Conservation (phyloP, 2,113 vertebrate genomes). For the Ageneiosus marmoratus region DNA sequence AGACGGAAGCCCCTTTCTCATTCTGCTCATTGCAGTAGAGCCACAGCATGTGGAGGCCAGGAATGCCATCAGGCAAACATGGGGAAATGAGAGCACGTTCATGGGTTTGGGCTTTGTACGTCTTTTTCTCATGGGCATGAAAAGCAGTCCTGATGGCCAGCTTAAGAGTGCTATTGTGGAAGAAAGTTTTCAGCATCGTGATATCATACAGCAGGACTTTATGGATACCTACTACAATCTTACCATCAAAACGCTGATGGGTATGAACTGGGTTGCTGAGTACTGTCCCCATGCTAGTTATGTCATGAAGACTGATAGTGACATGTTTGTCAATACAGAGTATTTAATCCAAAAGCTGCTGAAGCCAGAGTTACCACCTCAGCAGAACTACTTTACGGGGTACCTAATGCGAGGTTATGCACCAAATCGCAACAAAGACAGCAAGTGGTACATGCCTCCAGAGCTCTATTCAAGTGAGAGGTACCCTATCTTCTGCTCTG, state of each 20-base stretch:
- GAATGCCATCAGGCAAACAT: slow-evolving; percentile 90
- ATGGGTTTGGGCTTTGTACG: slow-evolving; percentile 81
- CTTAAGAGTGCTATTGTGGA: slow-evolving; percentile 82
- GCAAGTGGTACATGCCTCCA: slow-evolving; percentile 97
- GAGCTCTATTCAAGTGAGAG: slow-evolving; percentile 94
- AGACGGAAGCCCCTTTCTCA: slow-evolving; percentile 84
- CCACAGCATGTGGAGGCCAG: slow-evolving; percentile 86
- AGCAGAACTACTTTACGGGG: slow-evolving; percentile 91
- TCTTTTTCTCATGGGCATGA: slow-evolving; percentile 86
- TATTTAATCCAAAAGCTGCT: slow-evolving; percentile 95
- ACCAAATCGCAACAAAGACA: slow-evolving; percentile 93
- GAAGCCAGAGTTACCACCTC: slow-evolving; percentile 85
- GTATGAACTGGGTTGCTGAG: slow-evolving; percentile 97
- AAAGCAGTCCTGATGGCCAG: slow-evolving; percentile 70
- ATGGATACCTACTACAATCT: slow-evolving; percentile 95
- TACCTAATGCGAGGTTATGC: slow-evolving; percentile 94
- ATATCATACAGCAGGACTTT: slow-evolving; percentile 95
- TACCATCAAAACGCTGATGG: slow-evolving; percentile 98
- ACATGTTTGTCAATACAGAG: slow-evolving; percentile 98
- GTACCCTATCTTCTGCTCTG: slow-evolving; percentile 96
- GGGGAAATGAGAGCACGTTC: slow-evolving; percentile 89
- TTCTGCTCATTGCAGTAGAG: slow-evolving; percentile 90
- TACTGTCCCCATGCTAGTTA: slow-evolving; percentile 84
- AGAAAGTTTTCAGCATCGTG: slow-evolving; percentile 85
- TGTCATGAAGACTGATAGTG: slow-evolving; percentile 98